phyloP scores from a whole-genome alignment of 1,140 invertebrate species.

The Saccostrea glomerata region DNA sequence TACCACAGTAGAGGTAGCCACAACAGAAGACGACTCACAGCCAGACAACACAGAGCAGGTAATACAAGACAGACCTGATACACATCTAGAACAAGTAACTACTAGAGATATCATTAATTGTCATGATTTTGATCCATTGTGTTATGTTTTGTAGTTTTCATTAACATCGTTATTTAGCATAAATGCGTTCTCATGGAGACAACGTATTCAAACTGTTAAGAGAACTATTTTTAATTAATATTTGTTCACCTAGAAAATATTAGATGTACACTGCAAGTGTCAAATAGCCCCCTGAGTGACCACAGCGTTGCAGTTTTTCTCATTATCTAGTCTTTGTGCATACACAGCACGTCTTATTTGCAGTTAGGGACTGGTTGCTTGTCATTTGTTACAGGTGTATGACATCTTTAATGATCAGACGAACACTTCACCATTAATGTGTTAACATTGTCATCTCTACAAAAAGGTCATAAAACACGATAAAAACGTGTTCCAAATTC shows the following conservation, averaged over 20 bases:
- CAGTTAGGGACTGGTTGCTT: not conserved
- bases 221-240: too few relatives aligned
- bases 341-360: not conserved
- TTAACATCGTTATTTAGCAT: too few relatives aligned
- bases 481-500: not conserved
- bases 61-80: not conserved
- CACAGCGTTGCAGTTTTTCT: not conserved
- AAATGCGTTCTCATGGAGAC: too few relatives aligned
- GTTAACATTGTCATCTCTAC: not conserved
- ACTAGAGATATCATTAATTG: not conserved
- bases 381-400: not conserved
- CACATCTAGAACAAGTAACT: not conserved
- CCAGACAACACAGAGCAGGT: not conserved
- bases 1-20: too few relatives aligned
- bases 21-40: not conserved
- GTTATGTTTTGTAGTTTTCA: too few relatives aligned
- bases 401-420: conserved; percentile 6
- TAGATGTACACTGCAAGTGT: not conserved
- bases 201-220: too few relatives aligned
- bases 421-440: not conserved
- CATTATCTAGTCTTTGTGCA: not conserved
- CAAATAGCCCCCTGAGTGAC: not conserved
- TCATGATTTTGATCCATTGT: too few relatives aligned
- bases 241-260: too few relatives aligned
- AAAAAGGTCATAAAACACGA: conserved; percentile 23